A percentile compares a stretch with the other conserved stretches of the same genome.
phyloP scores from a whole-genome alignment of 2,797 vertebrate genomes.

The Sphaeramia orbicularis region DNA sequence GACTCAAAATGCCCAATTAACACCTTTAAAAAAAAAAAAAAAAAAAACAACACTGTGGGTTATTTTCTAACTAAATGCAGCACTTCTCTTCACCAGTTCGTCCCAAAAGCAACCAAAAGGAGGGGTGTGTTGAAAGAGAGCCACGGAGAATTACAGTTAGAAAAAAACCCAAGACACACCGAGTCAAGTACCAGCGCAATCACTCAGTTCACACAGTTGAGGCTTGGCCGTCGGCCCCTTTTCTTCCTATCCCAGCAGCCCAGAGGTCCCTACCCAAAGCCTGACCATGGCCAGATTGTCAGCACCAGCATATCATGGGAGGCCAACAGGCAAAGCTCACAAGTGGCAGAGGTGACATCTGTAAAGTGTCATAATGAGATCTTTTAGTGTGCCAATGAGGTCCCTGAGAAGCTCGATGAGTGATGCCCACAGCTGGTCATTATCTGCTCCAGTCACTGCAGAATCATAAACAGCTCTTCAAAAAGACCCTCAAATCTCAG shows the following conservation, averaged over 20 bases:
- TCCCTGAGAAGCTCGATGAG: conserved; percentile 65
- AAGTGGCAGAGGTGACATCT: conserved; percentile 78
- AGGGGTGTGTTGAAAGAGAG: conserved; percentile 22
- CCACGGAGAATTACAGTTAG: conserved; percentile 20
- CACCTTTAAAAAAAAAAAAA: conserved; percentile 10
- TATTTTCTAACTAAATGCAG: conserved; percentile 25
- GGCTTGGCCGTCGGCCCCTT: conserved; percentile 29
- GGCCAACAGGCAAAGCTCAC: conserved; percentile 60
- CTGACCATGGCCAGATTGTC: conserved; percentile 44
- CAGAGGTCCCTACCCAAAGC: conserved; percentile 38
- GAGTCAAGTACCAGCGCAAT: conserved; percentile 14
- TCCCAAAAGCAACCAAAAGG: conserved; percentile 44
- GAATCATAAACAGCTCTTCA: conserved; percentile 73
- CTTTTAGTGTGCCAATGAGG: conserved; percentile 68
- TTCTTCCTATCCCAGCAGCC: conserved; percentile 29
- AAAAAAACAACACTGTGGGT: neutral
- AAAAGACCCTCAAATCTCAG: conserved; percentile 40
- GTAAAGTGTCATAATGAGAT: conserved; percentile 80
- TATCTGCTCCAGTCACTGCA: conserved; percentile 72
- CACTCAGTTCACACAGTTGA: conserved; percentile 7
- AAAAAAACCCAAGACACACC: conserved; percentile 18
- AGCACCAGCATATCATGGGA: conserved; percentile 31
- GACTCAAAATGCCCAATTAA: neutral
- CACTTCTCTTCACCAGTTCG: conserved; percentile 14
- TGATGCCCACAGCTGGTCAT: conserved; percentile 78